phyloP scores from a whole-genome alignment of 2,888 invertebrate genomes.

The Adineta ricciae region DNA sequence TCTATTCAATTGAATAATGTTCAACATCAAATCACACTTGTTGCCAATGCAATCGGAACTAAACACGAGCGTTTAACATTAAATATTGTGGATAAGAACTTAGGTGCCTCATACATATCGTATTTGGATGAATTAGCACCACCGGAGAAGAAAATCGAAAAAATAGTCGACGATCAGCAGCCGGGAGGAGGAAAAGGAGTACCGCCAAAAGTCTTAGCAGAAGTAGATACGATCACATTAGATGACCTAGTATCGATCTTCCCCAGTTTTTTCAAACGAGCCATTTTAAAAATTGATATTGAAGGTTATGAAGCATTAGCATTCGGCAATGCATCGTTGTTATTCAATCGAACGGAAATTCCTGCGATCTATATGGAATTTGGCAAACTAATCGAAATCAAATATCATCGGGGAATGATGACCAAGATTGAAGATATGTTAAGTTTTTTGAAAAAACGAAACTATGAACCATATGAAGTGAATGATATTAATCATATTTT shows the following conservation, averaged over 20 bases:
- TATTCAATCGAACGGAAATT: slow-evolving; percentile 34
- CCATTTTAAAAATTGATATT: slow-evolving; percentile 35
- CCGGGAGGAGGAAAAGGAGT: not conserved
- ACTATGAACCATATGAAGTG: slow-evolving; percentile 15
- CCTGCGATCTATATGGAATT: slow-evolving; percentile 35
- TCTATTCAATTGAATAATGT: slow-evolving; percentile 37
- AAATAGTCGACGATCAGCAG: not conserved
- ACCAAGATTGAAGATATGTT: slow-evolving; percentile 25
- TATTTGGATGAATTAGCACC: slow-evolving; percentile 24
- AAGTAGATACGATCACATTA: slow-evolving; percentile 27
- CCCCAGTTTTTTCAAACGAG: slow-evolving; percentile 28
- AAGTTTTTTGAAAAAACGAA: slow-evolving; percentile 24
- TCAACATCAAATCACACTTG: slow-evolving; percentile 37
- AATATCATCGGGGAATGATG: not conserved
- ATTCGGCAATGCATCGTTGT: slow-evolving; percentile 32
- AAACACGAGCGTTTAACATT: slow-evolving; percentile 37
- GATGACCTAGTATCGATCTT: slow-evolving; percentile 30
- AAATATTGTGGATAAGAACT: slow-evolving; percentile 38
- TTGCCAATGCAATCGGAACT: slow-evolving; percentile 39
- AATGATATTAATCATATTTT: slow-evolving; percentile 10
- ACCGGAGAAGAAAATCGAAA: not conserved
- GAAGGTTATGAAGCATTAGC: slow-evolving; percentile 34
- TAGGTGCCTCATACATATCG: slow-evolving; percentile 38
- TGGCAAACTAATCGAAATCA: slow-evolving; percentile 25
- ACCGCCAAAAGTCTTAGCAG: not conserved